Conservation (phyloP, 2,888 invertebrate species). For the Siphonodentalium dalli region DNA sequence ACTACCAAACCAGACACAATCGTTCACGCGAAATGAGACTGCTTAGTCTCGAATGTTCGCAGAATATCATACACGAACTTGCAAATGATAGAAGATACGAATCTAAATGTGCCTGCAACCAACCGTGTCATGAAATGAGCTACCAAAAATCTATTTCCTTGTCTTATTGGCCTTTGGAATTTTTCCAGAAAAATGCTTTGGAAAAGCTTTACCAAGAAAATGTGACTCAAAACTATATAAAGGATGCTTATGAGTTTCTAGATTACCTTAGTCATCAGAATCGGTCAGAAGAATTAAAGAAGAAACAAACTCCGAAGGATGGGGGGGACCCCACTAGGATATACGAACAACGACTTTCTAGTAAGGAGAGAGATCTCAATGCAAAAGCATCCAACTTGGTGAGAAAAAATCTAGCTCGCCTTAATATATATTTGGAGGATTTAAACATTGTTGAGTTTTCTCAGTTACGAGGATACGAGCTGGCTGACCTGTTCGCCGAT, state of each 20-base stretch:
- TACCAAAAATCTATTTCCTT: conserved; percentile 55
- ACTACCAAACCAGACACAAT: conserved; percentile 19
- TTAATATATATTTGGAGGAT: conserved; percentile 58
- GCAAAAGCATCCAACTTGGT: conserved; percentile 46
- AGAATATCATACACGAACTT: conserved; percentile 38
- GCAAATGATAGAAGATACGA: conserved; percentile 53
- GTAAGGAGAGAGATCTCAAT: conserved; percentile 29
- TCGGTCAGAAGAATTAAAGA: too few relatives aligned
- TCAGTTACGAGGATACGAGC: conserved; percentile 52
- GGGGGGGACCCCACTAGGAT: too few relatives aligned
- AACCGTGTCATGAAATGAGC: conserved; percentile 51
- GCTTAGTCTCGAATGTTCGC: conserved; percentile 42
- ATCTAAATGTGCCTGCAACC: conserved; percentile 44
- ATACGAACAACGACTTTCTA: too few relatives aligned
- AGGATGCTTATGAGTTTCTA: conserved; percentile 43
- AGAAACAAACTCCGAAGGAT: too few relatives aligned
- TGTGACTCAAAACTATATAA: conserved; percentile 43
- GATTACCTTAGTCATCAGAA: conserved; percentile 25
- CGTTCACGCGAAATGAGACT: conserved; percentile 31
- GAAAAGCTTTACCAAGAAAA: conserved; percentile 37
- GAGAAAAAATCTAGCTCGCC: conserved; percentile 51
- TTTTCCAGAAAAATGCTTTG: conserved; percentile 49
- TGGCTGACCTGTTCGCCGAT: conserved; percentile 55
- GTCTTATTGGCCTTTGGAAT: conserved; percentile 58
- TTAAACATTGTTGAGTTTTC: conserved; percentile 53